Base-by-base conservation (phyloP, 2,888 invertebrate genomes). In the Cataglyphis cursor region DNA sequence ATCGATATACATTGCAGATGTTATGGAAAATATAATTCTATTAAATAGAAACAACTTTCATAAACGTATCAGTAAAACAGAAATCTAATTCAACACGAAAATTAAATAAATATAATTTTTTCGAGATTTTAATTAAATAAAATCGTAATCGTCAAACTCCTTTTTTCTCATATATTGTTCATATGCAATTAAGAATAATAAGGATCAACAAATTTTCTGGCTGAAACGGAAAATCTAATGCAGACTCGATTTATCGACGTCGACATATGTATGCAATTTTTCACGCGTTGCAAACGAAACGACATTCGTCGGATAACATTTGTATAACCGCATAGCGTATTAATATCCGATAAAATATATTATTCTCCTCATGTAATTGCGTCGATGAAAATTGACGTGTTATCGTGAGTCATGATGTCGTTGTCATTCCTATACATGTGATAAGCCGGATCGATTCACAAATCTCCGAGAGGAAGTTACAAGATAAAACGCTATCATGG, bases 1-100 rank as follows among this genome's bases (percentile, higher is more conserved):
- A 35, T 12, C 12, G 74, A 80, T 80, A 80, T 74, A 57, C 73
- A 24, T 18, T 21, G 57, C 74, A 48, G 74, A 80, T 80, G 59
- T 80, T 59, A n/a, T 2, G 8, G 9, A 78, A 44, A 73, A 78
- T 44, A 38, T 31, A 12, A 59, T 44, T 44, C 8, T 8, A 44
- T 73, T 31, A 35, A 44, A 24, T 21, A 41, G 18, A 62, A 48
- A 75, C 3, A 35, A 48, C 65, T 75, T 66, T 6, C 12, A n/a
- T 12, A 31, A n/a, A 10, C 28, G 15, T 62, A 41, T 15, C 18
- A 28, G 24, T 57, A n/a, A 38, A 18, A 35, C 1, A 35, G 1
- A 73, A 73, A 41, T 5, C 38, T 73, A 59, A 73, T 59, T 57
- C 18, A 38, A 38, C 3, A 38, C 10, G 0, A 73, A 72, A 57